Percentiles rank a stretch among this genome's conserved stretches.
Evolutionary conservation across 2,888 invertebrate species (phyloP).

Genomic region (Drosophila anomalata): DNA sequence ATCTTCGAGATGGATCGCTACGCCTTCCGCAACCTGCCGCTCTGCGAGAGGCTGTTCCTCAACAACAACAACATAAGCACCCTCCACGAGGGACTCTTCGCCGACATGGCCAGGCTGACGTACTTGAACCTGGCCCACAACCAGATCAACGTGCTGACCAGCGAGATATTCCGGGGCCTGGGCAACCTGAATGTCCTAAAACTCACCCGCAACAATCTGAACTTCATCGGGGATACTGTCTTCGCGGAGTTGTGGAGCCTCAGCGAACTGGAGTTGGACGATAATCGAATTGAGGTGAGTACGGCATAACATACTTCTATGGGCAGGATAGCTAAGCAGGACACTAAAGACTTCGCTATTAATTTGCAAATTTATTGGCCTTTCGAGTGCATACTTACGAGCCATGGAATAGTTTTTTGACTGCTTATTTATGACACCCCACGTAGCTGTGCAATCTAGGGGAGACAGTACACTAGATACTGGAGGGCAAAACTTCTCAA

Average conservation of each 20-base stretch:
- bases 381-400: conserved; percentile 27
- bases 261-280: conserved; percentile 88
- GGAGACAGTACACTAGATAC: not conserved
- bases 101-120: conserved; percentile 89
- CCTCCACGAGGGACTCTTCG: conserved; percentile 93
- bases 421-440: conserved; percentile 28
- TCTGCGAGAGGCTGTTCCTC: conserved; percentile 89
- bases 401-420: conserved; percentile 23
- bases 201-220: conserved; percentile 89
- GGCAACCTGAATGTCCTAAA: conserved; percentile 90
- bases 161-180: conserved; percentile 91
- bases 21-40: conserved; percentile 90
- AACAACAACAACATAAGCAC: conserved; percentile 94
- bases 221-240: conserved; percentile 91
- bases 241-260: conserved; percentile 91
- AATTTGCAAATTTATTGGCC: conserved; percentile 33
- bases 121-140: conserved; percentile 92
- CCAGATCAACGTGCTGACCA: conserved; percentile 89
- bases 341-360: conserved; percentile 4
- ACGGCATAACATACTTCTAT: not conserved
- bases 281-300: conserved; percentile 87
- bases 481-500: conserved; percentile 38
- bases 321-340: no score
- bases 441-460: conserved; percentile 20
- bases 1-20: conserved; percentile 90